phyloP scores from a whole-genome alignment of 2,797 vertebrate species.

The Tokudaia tokunoshimensis region DNA sequence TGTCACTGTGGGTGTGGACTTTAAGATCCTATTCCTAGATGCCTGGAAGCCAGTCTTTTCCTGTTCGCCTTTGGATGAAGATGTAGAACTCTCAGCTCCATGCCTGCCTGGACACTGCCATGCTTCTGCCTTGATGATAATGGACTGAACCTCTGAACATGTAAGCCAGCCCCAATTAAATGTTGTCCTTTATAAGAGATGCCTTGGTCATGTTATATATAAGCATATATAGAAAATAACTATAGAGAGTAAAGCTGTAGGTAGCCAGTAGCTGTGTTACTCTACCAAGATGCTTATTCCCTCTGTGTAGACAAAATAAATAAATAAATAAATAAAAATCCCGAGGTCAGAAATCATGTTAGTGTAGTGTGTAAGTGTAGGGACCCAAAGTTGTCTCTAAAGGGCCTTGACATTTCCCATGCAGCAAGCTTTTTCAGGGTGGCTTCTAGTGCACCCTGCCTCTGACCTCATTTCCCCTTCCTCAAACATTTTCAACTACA shows the following conservation, averaged over 20 bases:
- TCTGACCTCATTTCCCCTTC: not conserved
- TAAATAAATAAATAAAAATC: not conserved
- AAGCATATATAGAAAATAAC: too few relatives aligned
- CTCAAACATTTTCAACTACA: conserved; percentile 9
- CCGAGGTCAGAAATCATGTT: not conserved
- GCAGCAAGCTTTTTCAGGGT: not conserved
- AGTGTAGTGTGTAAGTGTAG: not conserved
- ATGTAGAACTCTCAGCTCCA: too few relatives aligned
- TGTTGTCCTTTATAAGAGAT: too few relatives aligned
- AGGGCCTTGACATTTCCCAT: not conserved
- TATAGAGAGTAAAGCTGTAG: not conserved
- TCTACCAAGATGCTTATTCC: not conserved
- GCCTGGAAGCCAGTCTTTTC: too few relatives aligned
- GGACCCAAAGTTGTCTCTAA: not conserved
- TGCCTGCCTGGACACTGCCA: too few relatives aligned
- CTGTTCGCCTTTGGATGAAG: too few relatives aligned
- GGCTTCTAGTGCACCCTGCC: not conserved
- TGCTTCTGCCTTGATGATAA: too few relatives aligned
- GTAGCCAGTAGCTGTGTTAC: not conserved
- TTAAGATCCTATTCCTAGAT: too few relatives aligned
- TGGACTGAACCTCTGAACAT: too few relatives aligned
- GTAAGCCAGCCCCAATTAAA: too few relatives aligned
- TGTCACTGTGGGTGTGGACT: too few relatives aligned
- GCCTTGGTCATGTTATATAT: too few relatives aligned
- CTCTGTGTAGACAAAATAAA: not conserved